Conservation (phyloP, 2,113 vertebrate genomes). For the Psephotus haematonotus region DNA sequence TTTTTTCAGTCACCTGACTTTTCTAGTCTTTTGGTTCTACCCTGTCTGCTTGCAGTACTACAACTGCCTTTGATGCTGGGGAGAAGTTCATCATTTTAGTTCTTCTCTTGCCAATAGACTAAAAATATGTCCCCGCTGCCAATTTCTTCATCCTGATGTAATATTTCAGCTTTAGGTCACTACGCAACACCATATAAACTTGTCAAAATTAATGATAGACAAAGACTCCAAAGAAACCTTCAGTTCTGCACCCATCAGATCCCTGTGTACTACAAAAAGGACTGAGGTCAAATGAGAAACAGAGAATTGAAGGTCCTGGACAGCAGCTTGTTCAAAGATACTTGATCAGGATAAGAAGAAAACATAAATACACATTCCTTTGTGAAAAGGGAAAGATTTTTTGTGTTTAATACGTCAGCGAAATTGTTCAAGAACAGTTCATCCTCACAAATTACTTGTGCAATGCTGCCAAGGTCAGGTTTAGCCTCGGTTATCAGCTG, state of each 20-base stretch:
- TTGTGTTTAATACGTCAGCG: background rate
- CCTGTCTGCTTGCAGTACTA: background rate
- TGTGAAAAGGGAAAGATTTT: background rate
- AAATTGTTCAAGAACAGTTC: constrained; percentile 40
- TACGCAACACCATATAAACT: background rate
- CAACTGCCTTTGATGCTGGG: background rate
- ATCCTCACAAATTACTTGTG: constrained; percentile 14
- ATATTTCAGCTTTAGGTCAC: background rate
- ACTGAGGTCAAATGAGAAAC: background rate
- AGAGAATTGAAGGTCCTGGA: background rate
- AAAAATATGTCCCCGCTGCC: background rate
- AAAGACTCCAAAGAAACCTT: background rate
- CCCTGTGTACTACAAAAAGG: background rate
- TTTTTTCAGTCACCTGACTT: background rate
- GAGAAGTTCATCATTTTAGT: background rate
- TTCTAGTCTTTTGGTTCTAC: background rate
- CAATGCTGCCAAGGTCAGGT: constrained; percentile 49
- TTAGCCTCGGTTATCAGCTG: constrained; percentile 46
- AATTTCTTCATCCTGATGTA: background rate
- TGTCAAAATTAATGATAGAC: background rate
- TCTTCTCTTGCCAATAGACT: background rate
- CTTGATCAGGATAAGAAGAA: constrained; percentile 24
- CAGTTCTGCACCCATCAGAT: background rate
- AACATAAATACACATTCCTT: background rate
- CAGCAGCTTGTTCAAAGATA: background rate